Evolutionary conservation across 2,797 vertebrate genomes (phyloP).

Genomic region (Channallabes apus): DNA sequence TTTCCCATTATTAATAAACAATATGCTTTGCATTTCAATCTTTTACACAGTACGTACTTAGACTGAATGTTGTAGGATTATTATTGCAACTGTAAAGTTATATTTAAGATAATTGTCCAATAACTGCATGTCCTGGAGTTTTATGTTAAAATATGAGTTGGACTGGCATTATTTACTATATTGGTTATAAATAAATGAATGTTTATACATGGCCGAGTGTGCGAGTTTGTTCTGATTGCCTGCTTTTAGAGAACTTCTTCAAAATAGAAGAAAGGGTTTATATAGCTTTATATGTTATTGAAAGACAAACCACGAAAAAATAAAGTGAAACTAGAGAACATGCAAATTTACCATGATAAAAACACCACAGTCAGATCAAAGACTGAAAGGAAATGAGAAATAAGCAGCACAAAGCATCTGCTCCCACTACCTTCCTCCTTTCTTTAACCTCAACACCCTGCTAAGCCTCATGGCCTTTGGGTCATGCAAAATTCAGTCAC

Average conservation of each 20-base stretch:
- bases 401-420: constrained; percentile 23
- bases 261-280: too few species aligned
- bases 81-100: too few species aligned
- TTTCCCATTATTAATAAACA: too few species aligned
- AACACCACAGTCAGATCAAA: constrained; percentile 2
- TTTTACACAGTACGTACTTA: too few species aligned
- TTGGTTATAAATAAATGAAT: not conserved
- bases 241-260: constrained; percentile 1
- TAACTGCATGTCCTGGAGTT: not conserved
- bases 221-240: not conserved
- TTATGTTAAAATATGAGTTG: not conserved
- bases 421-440: constrained; percentile 6
- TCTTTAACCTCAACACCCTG: constrained; percentile 45
- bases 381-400: constrained; percentile 33
- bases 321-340: not conserved
- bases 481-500: constrained; percentile 47
- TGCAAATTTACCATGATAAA: not conserved
- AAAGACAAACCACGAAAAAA: not conserved
- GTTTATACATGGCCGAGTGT: not conserved
- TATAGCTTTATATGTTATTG: not conserved
- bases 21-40: too few species aligned
- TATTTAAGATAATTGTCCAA: too few species aligned
- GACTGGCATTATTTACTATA: not conserved
- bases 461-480: constrained; percentile 35
- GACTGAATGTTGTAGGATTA: too few species aligned